Base-by-base conservation (phyloP, 2,797 vertebrate genomes). In the Trichosurus vulpecula region DNA sequence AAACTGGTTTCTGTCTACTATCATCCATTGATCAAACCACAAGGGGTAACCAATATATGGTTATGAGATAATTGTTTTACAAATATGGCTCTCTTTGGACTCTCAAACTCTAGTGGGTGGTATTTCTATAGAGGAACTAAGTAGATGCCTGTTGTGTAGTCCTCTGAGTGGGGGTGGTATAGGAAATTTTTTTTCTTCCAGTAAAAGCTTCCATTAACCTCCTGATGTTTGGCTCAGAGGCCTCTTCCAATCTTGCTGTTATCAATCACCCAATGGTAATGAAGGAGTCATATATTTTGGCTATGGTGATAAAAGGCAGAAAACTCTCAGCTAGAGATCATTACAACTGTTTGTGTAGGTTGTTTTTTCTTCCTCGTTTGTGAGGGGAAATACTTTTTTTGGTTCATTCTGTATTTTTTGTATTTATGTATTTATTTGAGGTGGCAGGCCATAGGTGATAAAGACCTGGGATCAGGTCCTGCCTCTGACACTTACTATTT, bases 181-280 rank as follows among this genome's bases (percentile, higher is more conserved):
- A 95, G 57, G n/a, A 96, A 66, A 96, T 96, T 94, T 92, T 96
- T 97, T 97, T 94, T 93, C 96, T 93, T 94, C 66, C 93, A 96
- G 74, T 91, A 94, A 58, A 58, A 94, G 94, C 87, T 97, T 97
- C 95, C 96, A 96, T 98, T 97, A 97, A 95, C 95, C 97, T 96
- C 96, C 96, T 96, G 94, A 94, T 97, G 96, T 96, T 97, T 95
- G 93, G 10, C 94, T 93, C 66, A 41, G 91, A 95, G 92, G 93
- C 91, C 29, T 95, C 92, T 97, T 96, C 95, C 95, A 61, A 95
- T 90, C 94, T 61, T 95, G 93, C 94, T 97, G 95, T 94, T 91
- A 94, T 95, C 94, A 96, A 91, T 94, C 94, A 97, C 91, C 95
- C 96, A 94, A 94, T 27, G n/a, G 51, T 92, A 94, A 93, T 66